Conservation (phyloP, 2,113 vertebrate species). For the Thamnophis sirtalis region DNA sequence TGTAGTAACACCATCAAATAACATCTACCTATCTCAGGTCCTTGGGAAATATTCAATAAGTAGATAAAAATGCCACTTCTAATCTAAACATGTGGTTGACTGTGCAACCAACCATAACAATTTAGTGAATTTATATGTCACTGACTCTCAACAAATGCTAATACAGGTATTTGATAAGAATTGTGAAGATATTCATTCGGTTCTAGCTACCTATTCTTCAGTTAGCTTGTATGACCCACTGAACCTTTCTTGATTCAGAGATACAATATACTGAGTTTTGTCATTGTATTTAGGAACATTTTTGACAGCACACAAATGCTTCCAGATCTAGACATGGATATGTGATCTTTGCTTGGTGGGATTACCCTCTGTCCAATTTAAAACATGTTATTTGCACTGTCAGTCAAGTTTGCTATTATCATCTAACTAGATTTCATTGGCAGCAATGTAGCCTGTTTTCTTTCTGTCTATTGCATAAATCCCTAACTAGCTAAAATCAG, state of each 20-base stretch:
- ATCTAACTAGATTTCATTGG: neutral
- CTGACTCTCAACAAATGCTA: neutral
- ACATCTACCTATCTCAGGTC: neutral
- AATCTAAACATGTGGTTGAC: neutral
- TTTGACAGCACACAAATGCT: neutral
- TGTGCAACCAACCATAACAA: neutral
- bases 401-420: neutral
- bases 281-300: neutral
- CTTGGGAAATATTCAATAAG: neutral
- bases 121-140: neutral
- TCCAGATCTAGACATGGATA: neutral
- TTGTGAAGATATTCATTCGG: neutral
- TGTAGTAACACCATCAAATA: neutral
- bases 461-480: neutral
- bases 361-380: neutral
- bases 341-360: neutral
- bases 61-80: neutral
- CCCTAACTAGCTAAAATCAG: neutral
- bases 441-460: neutral
- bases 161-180: neutral
- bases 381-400: neutral
- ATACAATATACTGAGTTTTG: neutral
- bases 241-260: neutral
- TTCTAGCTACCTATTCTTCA: neutral
- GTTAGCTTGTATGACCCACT: neutral